phyloP scores from a whole-genome alignment of 2,888 invertebrate species.

The Helicoverpa assulta region DNA sequence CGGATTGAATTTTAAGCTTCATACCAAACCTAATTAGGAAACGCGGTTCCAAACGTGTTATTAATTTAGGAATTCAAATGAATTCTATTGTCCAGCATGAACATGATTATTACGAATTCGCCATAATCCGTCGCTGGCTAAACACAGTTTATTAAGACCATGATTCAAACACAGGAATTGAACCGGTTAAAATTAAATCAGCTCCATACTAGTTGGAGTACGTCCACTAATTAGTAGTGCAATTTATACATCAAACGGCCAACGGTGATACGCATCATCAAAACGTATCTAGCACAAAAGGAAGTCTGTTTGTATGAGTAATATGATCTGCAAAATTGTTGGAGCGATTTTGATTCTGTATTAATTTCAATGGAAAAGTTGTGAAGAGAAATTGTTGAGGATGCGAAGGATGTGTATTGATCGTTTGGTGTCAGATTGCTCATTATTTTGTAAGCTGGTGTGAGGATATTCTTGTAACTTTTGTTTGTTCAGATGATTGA shows the following conservation, averaged over 20 bases:
- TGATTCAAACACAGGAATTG: slow-evolving; percentile 58
- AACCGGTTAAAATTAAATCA: slow-evolving; percentile 61
- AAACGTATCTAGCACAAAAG: slow-evolving; percentile 62
- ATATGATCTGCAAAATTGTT: slow-evolving; percentile 57
- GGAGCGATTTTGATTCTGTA: slow-evolving; percentile 54
- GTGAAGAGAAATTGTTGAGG: slow-evolving; percentile 43
- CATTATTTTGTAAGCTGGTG: slow-evolving; percentile 56
- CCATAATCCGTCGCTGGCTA: slow-evolving; percentile 36
- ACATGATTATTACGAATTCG: slow-evolving; percentile 32
- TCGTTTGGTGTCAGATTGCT: slow-evolving; percentile 64
- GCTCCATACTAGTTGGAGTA: slow-evolving; percentile 55
- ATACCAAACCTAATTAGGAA: not conserved
- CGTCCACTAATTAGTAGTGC: slow-evolving; percentile 63
- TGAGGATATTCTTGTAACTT: slow-evolving; percentile 19
- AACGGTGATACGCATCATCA: slow-evolving; percentile 65
- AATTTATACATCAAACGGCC: slow-evolving; percentile 65
- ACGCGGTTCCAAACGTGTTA: slow-evolving; percentile 7
- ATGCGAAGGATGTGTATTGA: slow-evolving; percentile 49
- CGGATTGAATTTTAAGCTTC: not conserved
- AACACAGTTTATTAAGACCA: slow-evolving; percentile 50
- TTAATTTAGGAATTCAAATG: slow-evolving; percentile 36
- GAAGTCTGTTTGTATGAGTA: slow-evolving; percentile 56
- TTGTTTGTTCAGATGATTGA: slow-evolving; percentile 21
- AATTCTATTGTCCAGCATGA: slow-evolving; percentile 14
- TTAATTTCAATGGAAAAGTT: slow-evolving; percentile 58